These are phyloP conservation scores for Eleutherodactylus coqui DNA, from an alignment of 2,797 vertebrate genomes.

Conservation along the genomic window DNA sequence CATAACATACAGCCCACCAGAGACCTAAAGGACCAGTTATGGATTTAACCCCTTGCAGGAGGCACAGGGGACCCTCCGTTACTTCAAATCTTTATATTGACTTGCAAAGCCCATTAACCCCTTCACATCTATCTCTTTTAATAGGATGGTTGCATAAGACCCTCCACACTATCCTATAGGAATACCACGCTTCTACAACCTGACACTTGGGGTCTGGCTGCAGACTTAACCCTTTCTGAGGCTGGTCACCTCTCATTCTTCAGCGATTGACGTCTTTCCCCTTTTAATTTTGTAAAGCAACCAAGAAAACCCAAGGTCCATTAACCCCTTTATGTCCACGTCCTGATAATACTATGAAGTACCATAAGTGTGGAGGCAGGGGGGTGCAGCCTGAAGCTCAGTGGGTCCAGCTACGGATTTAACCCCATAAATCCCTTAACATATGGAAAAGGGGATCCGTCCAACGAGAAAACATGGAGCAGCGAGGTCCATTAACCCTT, in stretches of 20 bases:
- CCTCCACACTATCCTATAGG: neutral
- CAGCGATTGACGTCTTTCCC: neutral
- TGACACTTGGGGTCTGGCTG: neutral
- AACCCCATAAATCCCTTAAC: too few species aligned
- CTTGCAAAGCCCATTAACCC: neutral
- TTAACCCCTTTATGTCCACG: neutral
- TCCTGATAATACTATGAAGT: neutral
- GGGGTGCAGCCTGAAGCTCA: neutral
- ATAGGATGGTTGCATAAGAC: neutral
- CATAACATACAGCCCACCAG: too few species aligned
- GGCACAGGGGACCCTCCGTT: neutral
- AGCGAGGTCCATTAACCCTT: neutral
- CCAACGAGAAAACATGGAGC: neutral
- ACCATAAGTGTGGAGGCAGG: neutral
- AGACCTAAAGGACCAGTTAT: too few species aligned
- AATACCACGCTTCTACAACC: neutral
- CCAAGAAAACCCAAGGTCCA: neutral
- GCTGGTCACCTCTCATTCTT: neutral
- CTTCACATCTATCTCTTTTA: neutral
- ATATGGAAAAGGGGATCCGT: neutral
- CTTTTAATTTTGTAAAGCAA: neutral
- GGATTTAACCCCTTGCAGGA: neutral
- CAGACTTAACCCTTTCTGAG: neutral
- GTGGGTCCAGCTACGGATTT: neutral
- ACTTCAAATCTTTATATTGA: neutral